Conservation (phyloP, 2,797 vertebrate genomes). For the Peromyscus attwateri region DNA sequence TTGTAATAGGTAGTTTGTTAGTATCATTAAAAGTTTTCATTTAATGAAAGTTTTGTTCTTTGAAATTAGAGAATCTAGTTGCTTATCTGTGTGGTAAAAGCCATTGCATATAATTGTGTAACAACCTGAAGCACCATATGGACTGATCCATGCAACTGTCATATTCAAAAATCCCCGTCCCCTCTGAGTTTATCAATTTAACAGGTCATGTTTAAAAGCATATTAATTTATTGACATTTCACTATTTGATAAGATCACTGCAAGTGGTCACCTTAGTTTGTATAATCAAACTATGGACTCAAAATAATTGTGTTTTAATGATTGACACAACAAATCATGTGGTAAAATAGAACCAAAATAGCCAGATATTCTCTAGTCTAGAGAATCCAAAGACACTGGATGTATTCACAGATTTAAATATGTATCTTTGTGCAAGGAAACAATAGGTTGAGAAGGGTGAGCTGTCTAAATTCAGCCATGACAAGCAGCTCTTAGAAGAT, state of each 20-base stretch:
- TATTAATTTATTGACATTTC: conserved; percentile 56
- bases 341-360: conserved; percentile 70
- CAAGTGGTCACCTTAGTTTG: conserved; percentile 62
- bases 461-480: conserved; percentile 64
- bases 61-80: conserved; percentile 65
- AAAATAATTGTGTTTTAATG: conserved; percentile 56
- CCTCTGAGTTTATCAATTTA: conserved; percentile 60
- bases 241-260: conserved; percentile 23
- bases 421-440: conserved; percentile 72
- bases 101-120: conserved; percentile 56
- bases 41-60: conserved; percentile 65
- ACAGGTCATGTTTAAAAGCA: conserved; percentile 30
- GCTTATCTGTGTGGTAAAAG: neutral
- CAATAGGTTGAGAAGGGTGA: conserved; percentile 71
- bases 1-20: neutral
- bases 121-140: conserved; percentile 41
- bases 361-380: conserved; percentile 54
- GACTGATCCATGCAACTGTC: conserved; percentile 44
- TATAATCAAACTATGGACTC: conserved; percentile 46
- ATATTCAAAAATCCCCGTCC: conserved; percentile 59
- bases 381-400: conserved; percentile 66
- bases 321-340: conserved; percentile 57
- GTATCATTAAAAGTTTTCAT: conserved; percentile 1
- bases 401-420: conserved; percentile 70
- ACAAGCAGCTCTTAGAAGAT: conserved; percentile 73